Evolutionary conservation across 2,797 vertebrate species (phyloP), one percentile per base, ranked within the genome.

Genomic region (Euphonia xanthogaster): DNA sequence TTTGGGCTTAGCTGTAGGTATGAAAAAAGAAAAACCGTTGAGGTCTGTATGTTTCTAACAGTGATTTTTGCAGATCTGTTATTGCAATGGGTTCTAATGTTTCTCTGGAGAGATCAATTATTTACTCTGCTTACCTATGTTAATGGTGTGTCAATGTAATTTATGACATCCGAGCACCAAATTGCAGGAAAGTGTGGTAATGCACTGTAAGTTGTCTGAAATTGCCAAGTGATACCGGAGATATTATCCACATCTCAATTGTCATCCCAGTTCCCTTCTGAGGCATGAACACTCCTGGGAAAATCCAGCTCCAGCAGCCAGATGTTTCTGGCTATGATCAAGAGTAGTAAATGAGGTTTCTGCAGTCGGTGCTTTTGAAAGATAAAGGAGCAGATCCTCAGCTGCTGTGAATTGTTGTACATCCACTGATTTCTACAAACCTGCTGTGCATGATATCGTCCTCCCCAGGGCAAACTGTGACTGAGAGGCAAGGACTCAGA

Each of bases 61-160:
- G 55, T 9, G 40, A 66, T 70, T 77, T 55, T 30, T 78, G 44
- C 42, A 76, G 86, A 91, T 92, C 67, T 80, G 60, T 76, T 87
- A 61, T 87, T 92, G 48, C 51, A 53, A 42, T 51, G 70, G 60
- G 24, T 90, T 92, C 90, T 97, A 78, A 93, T 62, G 62, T 88
- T 91, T 67, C 89, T 94, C 91, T 76, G 58, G 95, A 88, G 91
- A 93, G 79, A 90, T 86, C 55, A 86, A 63, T 94, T 96, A 93
- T 94, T 97, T 95, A 84, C 87, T 91, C 82, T 94, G 75, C 86
- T 96, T 95, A 91, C 76, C 85, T 90, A 81, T 88, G 82, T 93
- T 96, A 96, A 93, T 95, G 85, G 87, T 88, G 53, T 90, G 87
- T 93, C 96, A 93, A 31, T 33, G 79, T 86, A 91, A 94, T 95